Evolutionary conservation across 2,888 invertebrate species (phyloP), one percentile per base, ranked within the genome.

Genomic region (Perdita meconis): DNA sequence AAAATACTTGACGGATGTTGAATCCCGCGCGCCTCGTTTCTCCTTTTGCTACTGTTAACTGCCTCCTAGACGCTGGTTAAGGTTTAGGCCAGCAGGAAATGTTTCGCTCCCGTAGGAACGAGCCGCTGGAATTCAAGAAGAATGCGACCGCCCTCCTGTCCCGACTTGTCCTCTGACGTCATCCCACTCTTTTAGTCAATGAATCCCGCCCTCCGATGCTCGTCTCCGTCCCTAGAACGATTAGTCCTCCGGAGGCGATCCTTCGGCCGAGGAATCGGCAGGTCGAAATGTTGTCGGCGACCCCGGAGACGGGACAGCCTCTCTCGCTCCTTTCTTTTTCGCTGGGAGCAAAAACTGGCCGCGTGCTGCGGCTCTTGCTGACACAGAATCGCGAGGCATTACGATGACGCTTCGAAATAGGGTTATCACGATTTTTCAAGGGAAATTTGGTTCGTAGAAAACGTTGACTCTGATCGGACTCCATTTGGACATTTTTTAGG

Each of bases 141-240:
- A 89, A 89, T 89, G 88, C 85, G 87, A 86, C 87, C 87, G 85
- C 79, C 78, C 73, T 67, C 68, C 70, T 66, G 59, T 61, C 16
- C 66, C 65, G 80, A 83, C 79, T 76, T 65, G 72, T 80, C 79
- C 53, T 70, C 85, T 88, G 88, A 88, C 89, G 85, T 89, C 89
- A 89, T 83, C 76, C 38, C 82, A n/a, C 84, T 84, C 84, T 80
- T 87, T 89, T 85, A 83, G 83, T 89, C 85, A 89, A 89, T 89
- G 89, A 86, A 72, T 69, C 69, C 51, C 55, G 51, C 38, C 77
- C 36, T 59, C 67, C 59, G 57, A n/a, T n/a, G n/a, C n/a, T 36
- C 12, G 44, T 60, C 50, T 55, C 64, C 56, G 24, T 53, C 59
- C 63, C 63, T 61, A 76, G 77, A 80, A 65, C 75, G 70, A 80